Percentiles rank a stretch among this genome's conserved stretches.
These are phyloP conservation scores for Eupsilia transversa DNA, from an alignment of 2,888 invertebrate species.

Conservation along the genomic window DNA sequence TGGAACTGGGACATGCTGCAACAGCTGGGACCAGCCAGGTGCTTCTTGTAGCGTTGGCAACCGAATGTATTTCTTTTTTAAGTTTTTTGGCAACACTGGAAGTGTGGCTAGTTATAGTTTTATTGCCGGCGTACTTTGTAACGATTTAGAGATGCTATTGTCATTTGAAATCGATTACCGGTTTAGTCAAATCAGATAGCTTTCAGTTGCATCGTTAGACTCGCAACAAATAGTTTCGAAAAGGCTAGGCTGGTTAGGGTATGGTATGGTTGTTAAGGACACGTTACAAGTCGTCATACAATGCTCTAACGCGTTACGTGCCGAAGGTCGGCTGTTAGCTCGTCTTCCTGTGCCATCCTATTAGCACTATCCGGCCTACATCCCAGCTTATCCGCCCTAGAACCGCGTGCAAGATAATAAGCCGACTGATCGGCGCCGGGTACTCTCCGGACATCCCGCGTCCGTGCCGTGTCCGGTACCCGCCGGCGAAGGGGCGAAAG, in stretches of 20 bases:
- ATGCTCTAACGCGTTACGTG: constrained; percentile 1
- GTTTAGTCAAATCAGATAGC: no score
- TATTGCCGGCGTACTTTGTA: constrained; percentile 1
- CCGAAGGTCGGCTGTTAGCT: neutral
- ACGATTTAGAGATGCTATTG: neutral
- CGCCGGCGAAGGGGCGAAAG: constrained; percentile 4
- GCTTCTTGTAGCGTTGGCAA: constrained; percentile 25
- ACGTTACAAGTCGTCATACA: neutral
- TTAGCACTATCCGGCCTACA: constrained; percentile 52
- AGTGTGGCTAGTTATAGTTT: constrained; percentile 16
- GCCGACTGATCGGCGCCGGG: constrained; percentile 20
- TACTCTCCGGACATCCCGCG: constrained; percentile 49
- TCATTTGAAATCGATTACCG: neutral
- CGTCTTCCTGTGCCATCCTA: constrained; percentile 17
- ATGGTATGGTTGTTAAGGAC: neutral
- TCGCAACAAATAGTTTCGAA: no score
- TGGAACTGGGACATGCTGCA: constrained; percentile 6
- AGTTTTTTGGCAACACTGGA: constrained; percentile 24
- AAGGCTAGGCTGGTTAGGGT: no score
- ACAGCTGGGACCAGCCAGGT: constrained; percentile 46
- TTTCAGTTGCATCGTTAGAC: no score
- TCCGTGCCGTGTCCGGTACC: constrained; percentile 47
- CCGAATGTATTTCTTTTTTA: constrained; percentile 19
- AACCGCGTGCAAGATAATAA: constrained; percentile 52
- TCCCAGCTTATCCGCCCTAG: constrained; percentile 44